These are phyloP conservation scores for Caenorhabditis sulstoni DNA, from an alignment of 2,888 invertebrate species.

Conservation along the genomic window DNA sequence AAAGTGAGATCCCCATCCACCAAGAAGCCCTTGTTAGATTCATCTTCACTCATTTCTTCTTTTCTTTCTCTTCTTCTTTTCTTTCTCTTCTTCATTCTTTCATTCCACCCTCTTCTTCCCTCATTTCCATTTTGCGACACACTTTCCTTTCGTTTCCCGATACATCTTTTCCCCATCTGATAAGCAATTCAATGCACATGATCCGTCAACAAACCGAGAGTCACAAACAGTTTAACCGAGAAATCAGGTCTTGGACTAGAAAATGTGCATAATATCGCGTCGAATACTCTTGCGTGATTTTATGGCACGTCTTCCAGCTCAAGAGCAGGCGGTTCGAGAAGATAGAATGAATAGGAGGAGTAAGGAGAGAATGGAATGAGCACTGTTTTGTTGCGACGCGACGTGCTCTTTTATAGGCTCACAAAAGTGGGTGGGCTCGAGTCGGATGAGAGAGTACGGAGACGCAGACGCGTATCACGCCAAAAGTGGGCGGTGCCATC, in stretches of 20 bases:
- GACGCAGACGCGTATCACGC: constrained; percentile 26
- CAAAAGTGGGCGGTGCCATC: constrained; percentile 37
- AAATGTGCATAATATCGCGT: constrained; percentile 75
- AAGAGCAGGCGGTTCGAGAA: constrained; percentile 46
- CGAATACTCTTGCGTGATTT: constrained; percentile 49
- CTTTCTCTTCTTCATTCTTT: too few species aligned
- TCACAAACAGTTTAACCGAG: constrained; percentile 14
- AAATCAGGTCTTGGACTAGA: constrained; percentile 65
- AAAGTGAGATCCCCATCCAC: too few species aligned
- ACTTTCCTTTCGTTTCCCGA: too few species aligned
- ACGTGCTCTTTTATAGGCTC: constrained; percentile 40
- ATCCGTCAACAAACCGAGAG: not conserved
- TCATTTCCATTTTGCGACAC: too few species aligned
- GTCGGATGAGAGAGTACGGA: constrained; percentile 6
- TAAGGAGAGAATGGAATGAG: not conserved
- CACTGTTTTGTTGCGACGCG: constrained; percentile 32
- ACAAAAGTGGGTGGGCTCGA: constrained; percentile 53
- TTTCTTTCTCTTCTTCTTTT: too few species aligned
- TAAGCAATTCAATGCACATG: not conserved
- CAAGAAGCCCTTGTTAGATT: too few species aligned
- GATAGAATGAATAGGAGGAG: not conserved
- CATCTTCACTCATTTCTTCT: too few species aligned
- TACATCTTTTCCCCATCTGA: too few species aligned
- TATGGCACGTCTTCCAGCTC: constrained; percentile 66
- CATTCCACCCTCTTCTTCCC: too few species aligned